Evolutionary conservation across 2,113 vertebrate genomes (phyloP).

Genomic region (Halichoerus grypus): DNA sequence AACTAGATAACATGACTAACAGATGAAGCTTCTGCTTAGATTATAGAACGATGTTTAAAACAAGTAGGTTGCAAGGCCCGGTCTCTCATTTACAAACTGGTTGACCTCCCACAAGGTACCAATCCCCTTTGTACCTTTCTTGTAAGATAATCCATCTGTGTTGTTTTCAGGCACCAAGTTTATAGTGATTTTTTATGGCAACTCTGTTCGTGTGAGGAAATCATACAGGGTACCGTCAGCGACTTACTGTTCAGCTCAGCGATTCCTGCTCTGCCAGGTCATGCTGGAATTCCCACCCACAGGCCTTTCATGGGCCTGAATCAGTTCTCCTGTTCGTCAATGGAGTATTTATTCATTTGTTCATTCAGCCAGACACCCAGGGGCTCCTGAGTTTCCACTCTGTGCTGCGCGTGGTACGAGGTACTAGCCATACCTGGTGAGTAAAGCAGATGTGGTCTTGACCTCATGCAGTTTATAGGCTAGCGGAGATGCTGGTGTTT

Average conservation of each 20-base stretch:
- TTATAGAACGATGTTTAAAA: not conserved
- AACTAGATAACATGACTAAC: not conserved
- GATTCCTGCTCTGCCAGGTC: not conserved
- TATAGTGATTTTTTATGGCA: not conserved
- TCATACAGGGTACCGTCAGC: not conserved
- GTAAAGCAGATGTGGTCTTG: not conserved
- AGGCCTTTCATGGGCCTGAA: not conserved
- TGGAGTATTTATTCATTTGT: not conserved
- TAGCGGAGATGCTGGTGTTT: not conserved
- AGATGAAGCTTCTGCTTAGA: not conserved
- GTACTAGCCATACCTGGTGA: not conserved
- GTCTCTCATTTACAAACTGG: not conserved
- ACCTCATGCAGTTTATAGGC: not conserved
- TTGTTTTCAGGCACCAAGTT: not conserved
- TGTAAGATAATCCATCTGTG: not conserved
- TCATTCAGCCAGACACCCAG: not conserved
- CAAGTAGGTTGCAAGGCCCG: not conserved
- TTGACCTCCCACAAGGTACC: not conserved
- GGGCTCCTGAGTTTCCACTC: not conserved
- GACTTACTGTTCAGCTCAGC: not conserved
- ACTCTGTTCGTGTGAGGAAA: not conserved
- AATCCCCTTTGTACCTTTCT: not conserved
- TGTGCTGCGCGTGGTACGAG: not conserved
- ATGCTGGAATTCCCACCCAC: not conserved
- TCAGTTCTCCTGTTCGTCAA: not conserved